Percentiles rank a stretch among this genome's conserved stretches.
Conservation (phyloP, 1,140 invertebrate species). For the Euura lappo region DNA sequence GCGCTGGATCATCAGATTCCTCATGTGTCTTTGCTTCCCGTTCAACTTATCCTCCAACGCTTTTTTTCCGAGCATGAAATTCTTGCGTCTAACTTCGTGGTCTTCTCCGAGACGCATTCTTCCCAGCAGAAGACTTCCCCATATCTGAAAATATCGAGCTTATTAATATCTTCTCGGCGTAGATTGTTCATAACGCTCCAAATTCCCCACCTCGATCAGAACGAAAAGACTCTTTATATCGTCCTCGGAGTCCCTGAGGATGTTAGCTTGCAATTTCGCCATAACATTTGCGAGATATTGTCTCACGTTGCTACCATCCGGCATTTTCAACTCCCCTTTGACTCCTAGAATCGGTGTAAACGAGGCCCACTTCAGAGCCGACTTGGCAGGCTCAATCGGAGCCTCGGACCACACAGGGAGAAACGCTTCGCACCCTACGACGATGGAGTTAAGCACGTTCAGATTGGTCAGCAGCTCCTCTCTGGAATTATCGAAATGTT, state of each 20-base stretch:
- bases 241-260: conserved; percentile 71
- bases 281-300: conserved; percentile 62
- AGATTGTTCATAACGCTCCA: neutral
- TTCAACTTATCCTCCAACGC: conserved; percentile 68
- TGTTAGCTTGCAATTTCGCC: conserved; percentile 62
- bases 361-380: conserved; percentile 45
- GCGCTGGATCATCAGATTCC: conserved; percentile 70
- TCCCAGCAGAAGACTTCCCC: conserved; percentile 66
- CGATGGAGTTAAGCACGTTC: conserved; percentile 46
- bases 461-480: conserved; percentile 61
- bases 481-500: conserved; percentile 30
- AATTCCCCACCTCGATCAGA: conserved; percentile 61
- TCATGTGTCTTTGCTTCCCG: conserved; percentile 67
- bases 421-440: conserved; percentile 63
- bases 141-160: conserved; percentile 61
- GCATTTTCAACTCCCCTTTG: conserved; percentile 61
- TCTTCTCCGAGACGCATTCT: conserved; percentile 59
- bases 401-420: conserved; percentile 69
- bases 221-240: conserved; percentile 75
- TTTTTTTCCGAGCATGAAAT: conserved; percentile 66
- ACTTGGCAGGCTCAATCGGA: conserved; percentile 57
- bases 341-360: conserved; percentile 55
- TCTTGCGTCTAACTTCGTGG: conserved; percentile 65
- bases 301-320: conserved; percentile 69
- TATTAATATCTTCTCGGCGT: neutral